These are phyloP conservation scores for Blomia tropicalis DNA, from an alignment of 2,888 invertebrate genomes.

Conservation along the genomic window DNA sequence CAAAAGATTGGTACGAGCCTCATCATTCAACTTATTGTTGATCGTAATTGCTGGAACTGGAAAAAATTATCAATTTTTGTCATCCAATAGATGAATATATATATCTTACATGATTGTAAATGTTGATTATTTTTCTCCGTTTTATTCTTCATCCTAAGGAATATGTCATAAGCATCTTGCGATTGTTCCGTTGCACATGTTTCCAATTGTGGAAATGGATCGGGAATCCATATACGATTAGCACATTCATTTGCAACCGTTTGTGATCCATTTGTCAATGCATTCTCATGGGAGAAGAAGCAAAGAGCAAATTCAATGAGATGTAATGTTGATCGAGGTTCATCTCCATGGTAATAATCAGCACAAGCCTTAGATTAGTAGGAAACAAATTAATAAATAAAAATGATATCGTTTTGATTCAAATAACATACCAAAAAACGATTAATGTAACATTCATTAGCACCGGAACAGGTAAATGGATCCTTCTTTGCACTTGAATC, in stretches of 20 bases:
- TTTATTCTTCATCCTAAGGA: conserved; percentile 8
- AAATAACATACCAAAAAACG: not conserved
- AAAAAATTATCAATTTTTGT: not conserved
- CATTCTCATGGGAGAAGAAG: conserved; percentile 4
- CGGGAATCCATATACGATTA: conserved; percentile 7
- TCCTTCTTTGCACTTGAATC: not conserved
- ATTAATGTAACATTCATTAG: conserved; percentile 7
- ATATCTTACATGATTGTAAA: not conserved
- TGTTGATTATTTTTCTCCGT: not conserved
- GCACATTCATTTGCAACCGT: conserved; percentile 13
- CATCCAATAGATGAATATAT: not conserved
- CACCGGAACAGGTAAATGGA: not conserved
- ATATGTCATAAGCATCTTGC: not conserved
- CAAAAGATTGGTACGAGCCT: not conserved
- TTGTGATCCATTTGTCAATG: not conserved
- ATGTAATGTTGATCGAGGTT: conserved; percentile 3
- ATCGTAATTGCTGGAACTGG: conserved; percentile 1
- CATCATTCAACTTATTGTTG: not conserved
- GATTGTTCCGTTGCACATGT: conserved; percentile 6
- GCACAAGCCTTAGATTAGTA: conserved; percentile 15
- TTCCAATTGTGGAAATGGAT: conserved; percentile 12
- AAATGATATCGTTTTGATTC: not conserved
- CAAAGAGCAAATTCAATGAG: conserved; percentile 16
- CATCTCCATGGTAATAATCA: conserved; percentile 3
- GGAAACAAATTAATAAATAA: not conserved